Percentiles rank a stretch among this genome's conserved stretches.
Evolutionary conservation across 2,113 vertebrate genomes (phyloP).

Genomic region (Prochilodus magdalenae): DNA sequence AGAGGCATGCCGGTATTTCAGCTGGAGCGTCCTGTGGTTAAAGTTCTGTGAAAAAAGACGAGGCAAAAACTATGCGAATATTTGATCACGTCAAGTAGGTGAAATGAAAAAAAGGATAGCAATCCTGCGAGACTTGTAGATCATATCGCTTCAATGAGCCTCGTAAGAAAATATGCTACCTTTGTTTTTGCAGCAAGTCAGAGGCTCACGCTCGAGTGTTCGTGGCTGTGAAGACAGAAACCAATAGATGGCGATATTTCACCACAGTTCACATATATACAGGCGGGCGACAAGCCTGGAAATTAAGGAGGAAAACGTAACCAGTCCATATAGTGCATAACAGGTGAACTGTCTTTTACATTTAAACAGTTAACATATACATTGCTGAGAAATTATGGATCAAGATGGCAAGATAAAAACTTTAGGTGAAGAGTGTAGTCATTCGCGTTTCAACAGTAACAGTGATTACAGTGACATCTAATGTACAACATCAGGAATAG

Average conservation of each 20-base stretch:
- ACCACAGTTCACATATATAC: not conserved
- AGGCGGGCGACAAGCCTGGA: not conserved
- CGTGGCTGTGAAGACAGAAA: not conserved
- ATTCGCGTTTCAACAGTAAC: too few relatives aligned
- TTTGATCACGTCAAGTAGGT: not conserved
- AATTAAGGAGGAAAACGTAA: not conserved
- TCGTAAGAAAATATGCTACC: not conserved
- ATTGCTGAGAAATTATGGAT: too few relatives aligned
- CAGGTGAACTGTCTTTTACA: too few relatives aligned
- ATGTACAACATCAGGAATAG: too few relatives aligned
- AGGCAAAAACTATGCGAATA: not conserved
- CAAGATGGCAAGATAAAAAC: too few relatives aligned
- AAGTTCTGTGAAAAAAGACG: not conserved
- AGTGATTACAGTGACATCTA: too few relatives aligned
- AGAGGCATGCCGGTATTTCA: not conserved
- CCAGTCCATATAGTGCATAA: too few relatives aligned
- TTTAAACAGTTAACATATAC: too few relatives aligned
- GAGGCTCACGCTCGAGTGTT: not conserved
- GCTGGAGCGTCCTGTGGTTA: too few relatives aligned
- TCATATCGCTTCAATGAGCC: not conserved
- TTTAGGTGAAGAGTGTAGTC: too few relatives aligned
- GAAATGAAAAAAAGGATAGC: not conserved
- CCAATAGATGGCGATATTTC: slow-evolving; percentile 6
- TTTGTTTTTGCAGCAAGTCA: not conserved
- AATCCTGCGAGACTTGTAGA: not conserved